phyloP scores from a whole-genome alignment of 2,797 vertebrate species.

The Acrossocheilus fasciatus region DNA sequence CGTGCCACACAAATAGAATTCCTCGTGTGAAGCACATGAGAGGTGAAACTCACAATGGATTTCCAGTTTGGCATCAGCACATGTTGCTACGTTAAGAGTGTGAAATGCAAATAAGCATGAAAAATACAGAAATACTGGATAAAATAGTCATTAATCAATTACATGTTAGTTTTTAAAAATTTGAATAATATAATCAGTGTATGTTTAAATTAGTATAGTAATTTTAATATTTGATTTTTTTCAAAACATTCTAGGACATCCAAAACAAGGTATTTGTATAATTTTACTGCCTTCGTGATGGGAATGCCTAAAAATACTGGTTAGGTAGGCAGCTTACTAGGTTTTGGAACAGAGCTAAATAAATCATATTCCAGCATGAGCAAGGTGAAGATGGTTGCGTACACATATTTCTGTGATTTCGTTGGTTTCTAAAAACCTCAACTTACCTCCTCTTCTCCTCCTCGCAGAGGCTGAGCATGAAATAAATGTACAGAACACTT shows the following conservation, averaged over 20 bases:
- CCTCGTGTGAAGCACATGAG: neutral
- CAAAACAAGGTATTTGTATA: neutral
- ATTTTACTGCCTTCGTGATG: neutral
- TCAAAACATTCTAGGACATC: neutral
- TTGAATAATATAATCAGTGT: neutral
- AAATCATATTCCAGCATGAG: conserved; percentile 20
- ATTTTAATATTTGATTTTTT: neutral
- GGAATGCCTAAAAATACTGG: conserved; percentile 10
- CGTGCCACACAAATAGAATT: conserved; percentile 4
- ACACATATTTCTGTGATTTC: conserved; percentile 8
- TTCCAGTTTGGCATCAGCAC: neutral
- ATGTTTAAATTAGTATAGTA: neutral
- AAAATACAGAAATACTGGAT: neutral
- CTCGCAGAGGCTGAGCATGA: conserved; percentile 94
- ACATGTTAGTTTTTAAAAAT: neutral
- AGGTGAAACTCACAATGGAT: conserved; percentile 8
- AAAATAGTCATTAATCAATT: neutral
- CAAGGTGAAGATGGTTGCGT: conserved; percentile 16
- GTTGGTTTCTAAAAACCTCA: conserved; percentile 38
- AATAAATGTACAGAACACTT: conserved; percentile 69
- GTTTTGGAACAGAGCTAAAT: conserved; percentile 26
- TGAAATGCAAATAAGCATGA: neutral
- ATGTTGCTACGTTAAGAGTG: neutral
- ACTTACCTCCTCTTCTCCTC: conserved; percentile 99
- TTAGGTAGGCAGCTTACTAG: conserved; percentile 13